Base-by-base conservation (phyloP, 2,797 vertebrate species). In the Sebastes glaucus region DNA sequence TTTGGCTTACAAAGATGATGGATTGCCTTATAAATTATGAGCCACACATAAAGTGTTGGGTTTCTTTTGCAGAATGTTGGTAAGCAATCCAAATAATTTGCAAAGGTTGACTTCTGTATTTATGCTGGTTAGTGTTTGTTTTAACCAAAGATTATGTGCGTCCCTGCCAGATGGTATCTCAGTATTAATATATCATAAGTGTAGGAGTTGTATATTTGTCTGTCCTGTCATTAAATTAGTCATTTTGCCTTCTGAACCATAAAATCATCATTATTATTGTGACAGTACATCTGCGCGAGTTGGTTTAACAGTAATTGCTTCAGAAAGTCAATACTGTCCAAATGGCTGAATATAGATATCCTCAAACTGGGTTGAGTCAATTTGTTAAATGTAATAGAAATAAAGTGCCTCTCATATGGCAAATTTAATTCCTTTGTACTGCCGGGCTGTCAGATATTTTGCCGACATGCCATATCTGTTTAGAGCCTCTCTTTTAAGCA, bases 321-420 rank as follows among this genome's bases (percentile, higher is more conserved):
- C 25, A 61, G 59, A 71, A 71, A 80, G 80, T 85, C 46, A 61
- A 68, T 82, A 60, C 22, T 49, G 52, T 78, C 56, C 69, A 74
- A 85, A 83, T 57, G 52, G 60, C 72, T 80, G 78, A 85, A 85
- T 89, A 83, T 79, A 88, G 70, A 84, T 66, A 71, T 71, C n/a
- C 32, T 60, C 23, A 80, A 75, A 86, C 38, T 76, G 74, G 65
- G 73, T 60, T 87, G 60, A 84, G 74, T 82, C 74, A 63, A 60
- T 87, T 87, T 64, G 33, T 74, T 82, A 77, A 84, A 88, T 66
- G 42, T 32, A 80, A 80, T 85, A 86, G 63, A 85, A 86, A 86
- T 77, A 83, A 74, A 74, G 22, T 60, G 27, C 20, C 27, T 81
- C 38, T 70, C 74, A 22, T 70, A 79, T 25, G 38, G 73, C 46